Conservation (phyloP, 1,140 invertebrate genomes). For the Batillaria attramentaria region DNA sequence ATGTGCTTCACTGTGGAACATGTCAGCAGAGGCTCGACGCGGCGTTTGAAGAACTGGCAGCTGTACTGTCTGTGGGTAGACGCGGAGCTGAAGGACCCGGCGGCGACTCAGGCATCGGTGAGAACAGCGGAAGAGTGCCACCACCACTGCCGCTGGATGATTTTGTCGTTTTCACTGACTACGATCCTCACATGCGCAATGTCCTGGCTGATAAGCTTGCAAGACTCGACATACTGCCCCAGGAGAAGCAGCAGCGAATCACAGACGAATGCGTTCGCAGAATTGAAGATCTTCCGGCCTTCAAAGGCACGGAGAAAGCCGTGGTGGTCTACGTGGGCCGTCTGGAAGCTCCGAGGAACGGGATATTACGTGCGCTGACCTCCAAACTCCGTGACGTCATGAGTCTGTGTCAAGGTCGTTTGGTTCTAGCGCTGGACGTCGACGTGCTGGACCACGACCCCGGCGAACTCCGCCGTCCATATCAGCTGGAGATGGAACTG, state of each 20-base stretch:
- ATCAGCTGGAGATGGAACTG: too few relatives aligned
- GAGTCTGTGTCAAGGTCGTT: constrained; percentile 1
- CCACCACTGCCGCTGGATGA: neutral
- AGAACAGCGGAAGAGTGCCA: neutral
- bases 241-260: neutral
- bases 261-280: too few relatives aligned
- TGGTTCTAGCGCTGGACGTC: constrained; percentile 1
- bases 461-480: too few relatives aligned
- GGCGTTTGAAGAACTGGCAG: too few relatives aligned
- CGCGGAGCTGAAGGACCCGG: too few relatives aligned
- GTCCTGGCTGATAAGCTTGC: neutral
- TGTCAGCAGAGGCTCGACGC: too few relatives aligned
- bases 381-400: neutral
- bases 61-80: too few relatives aligned
- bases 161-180: neutral
- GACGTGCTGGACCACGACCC: too few relatives aligned
- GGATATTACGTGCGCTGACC: neutral
- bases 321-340: neutral
- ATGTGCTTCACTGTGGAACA: neutral
- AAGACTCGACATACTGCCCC: neutral
- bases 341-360: neutral
- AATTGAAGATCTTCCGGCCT: neutral
- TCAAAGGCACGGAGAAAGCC: neutral
- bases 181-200: neutral
- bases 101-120: neutral